Evolutionary conservation across 2,888 invertebrate genomes (phyloP).

Genomic region (Lasioglossum leucozonium): DNA sequence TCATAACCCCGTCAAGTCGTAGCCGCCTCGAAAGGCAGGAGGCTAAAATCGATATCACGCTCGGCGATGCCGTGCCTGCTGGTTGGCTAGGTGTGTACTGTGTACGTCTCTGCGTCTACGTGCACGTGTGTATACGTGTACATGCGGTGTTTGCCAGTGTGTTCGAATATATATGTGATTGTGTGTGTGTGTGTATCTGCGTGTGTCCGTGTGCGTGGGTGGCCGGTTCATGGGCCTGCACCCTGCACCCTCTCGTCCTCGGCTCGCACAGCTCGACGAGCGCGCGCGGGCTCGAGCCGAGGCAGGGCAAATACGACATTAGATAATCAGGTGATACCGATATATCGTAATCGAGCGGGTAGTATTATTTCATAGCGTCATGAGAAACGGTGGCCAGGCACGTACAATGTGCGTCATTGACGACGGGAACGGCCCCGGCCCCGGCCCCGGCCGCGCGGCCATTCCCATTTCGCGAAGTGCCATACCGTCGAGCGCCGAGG

Average conservation of each 20-base stretch:
- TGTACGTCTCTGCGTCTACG: background rate
- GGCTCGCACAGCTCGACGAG: background rate
- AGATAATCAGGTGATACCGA: conserved; percentile 54
- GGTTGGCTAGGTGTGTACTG: background rate
- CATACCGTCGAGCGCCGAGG: conserved; percentile 9
- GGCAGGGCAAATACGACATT: conserved; percentile 44
- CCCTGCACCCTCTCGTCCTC: conserved; percentile 12
- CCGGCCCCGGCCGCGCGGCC: background rate
- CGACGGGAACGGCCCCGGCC: background rate
- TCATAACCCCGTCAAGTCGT: conserved; percentile 57
- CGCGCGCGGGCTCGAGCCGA: background rate
- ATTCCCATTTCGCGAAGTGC: conserved; percentile 48
- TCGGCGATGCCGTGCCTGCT: conserved; percentile 34
- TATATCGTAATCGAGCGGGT: conserved; percentile 50
- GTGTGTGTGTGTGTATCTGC: no score
- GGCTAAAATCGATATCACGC: conserved; percentile 55
- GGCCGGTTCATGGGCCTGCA: conserved; percentile 35
- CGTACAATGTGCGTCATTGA: conserved; percentile 37
- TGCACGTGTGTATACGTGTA: background rate
- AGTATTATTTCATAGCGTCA: conserved; percentile 50
- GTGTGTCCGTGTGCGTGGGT: conserved; percentile 18
- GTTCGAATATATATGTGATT: background rate
- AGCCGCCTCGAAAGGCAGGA: conserved; percentile 33
- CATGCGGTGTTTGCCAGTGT: conserved; percentile 6
- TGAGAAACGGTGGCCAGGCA: conserved; percentile 44